phyloP scores from a whole-genome alignment of 1,140 invertebrate species.

The Nebria ingens region DNA sequence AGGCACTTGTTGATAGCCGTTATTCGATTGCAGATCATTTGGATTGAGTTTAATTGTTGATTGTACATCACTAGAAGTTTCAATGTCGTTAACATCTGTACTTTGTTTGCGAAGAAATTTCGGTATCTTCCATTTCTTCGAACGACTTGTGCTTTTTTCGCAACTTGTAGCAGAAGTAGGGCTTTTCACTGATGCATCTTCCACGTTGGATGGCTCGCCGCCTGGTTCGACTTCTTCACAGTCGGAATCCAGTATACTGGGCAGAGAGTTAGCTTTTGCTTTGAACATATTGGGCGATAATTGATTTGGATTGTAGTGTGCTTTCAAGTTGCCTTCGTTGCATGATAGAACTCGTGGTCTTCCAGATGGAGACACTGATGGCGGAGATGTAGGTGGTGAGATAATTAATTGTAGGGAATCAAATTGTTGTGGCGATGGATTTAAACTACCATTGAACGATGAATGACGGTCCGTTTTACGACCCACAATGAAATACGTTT shows the following conservation, averaged over 20 bases:
- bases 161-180: constrained; percentile 40
- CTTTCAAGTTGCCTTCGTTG: constrained; percentile 25
- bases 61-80: background rate
- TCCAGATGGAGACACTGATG: constrained; percentile 31
- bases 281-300: constrained; percentile 47
- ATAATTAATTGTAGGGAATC: constrained; percentile 46
- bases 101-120: constrained; percentile 44
- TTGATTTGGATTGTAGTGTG: constrained; percentile 37
- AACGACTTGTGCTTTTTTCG: constrained; percentile 45
- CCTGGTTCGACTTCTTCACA: constrained; percentile 44
- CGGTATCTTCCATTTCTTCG: constrained; percentile 52
- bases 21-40: constrained; percentile 14
- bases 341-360: constrained; percentile 31
- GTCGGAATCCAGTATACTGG: constrained; percentile 67
- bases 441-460: constrained; percentile 26
- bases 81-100: background rate
- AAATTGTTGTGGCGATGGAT: constrained; percentile 28
- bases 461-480: constrained; percentile 34
- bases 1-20: constrained; percentile 49
- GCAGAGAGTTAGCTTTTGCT: constrained; percentile 62
- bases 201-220: constrained; percentile 28
- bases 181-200: constrained; percentile 31
- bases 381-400: constrained; percentile 40
- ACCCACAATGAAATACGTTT: constrained; percentile 68
- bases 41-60: background rate